A percentile compares a stretch with the other conserved stretches of the same genome.
Evolutionary conservation across 2,888 invertebrate species (phyloP).

Genomic region (Anaspis maculata): DNA sequence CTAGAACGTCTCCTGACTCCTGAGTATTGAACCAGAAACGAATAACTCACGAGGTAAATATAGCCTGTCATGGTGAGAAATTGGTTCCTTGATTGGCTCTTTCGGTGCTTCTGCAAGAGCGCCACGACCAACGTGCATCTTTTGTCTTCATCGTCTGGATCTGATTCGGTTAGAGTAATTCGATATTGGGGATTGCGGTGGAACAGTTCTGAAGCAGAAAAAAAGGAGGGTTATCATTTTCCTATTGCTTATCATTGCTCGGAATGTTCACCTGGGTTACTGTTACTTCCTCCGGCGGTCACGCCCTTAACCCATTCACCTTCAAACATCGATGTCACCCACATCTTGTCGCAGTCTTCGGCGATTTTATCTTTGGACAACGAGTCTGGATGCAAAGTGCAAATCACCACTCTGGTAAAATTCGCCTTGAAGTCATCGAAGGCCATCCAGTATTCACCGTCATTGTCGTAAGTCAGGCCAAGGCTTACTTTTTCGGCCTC

Average conservation of each 20-base stretch:
- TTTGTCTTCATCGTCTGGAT: constrained; percentile 82
- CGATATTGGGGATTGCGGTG: no score
- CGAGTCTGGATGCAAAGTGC: constrained; percentile 92
- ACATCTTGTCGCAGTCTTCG: constrained; percentile 67
- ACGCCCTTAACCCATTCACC: no score
- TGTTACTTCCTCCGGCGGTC: constrained; percentile 91
- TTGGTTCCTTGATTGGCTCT: constrained; percentile 83
- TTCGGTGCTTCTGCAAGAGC: constrained; percentile 93
- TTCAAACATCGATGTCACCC: constrained; percentile 90
- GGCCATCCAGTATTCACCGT: constrained; percentile 98
- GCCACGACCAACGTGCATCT: constrained; percentile 91
- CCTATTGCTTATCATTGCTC: no score
- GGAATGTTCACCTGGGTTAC: no score
- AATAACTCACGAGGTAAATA: no score
- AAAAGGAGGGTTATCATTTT: no score
- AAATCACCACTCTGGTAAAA: constrained; percentile 81
- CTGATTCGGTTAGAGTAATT: constrained; percentile 65
- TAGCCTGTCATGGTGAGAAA: constrained; percentile 94
- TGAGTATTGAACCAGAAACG: no score
- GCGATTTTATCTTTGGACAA: constrained; percentile 63
- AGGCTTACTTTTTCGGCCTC: constrained; percentile 77
- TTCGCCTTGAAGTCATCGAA: constrained; percentile 80
- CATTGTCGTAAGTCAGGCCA: constrained; percentile 81
- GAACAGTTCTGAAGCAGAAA: no score
- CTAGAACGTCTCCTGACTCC: no score